A percentile compares a stretch with the other conserved stretches of the same genome.
Evolutionary conservation across 2,888 invertebrate species (phyloP).

Genomic region (Hirtodrosophila duncani): DNA sequence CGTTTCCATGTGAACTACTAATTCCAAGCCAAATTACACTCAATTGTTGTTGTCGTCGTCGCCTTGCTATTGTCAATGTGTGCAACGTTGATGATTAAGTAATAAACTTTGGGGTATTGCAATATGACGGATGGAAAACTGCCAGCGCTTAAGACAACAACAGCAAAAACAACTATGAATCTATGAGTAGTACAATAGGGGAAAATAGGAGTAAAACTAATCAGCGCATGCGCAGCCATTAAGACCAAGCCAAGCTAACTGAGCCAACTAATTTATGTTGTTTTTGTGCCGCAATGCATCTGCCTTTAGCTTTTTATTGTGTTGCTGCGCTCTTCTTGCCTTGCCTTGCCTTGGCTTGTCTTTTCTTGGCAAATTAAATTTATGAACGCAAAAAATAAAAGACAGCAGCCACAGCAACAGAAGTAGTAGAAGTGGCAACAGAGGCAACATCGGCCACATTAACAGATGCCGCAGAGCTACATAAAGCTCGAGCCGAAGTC

Average conservation of each 20-base stretch:
- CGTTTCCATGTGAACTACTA: slow-evolving; percentile 53
- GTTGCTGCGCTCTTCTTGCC: slow-evolving; percentile 13
- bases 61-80: slow-evolving; percentile 34
- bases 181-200: slow-evolving; percentile 36
- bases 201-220: slow-evolving; percentile 60
- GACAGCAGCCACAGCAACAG: slow-evolving; percentile 9
- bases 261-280: slow-evolving; percentile 37
- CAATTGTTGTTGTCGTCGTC: slow-evolving; percentile 40
- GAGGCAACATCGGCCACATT: slow-evolving; percentile 21
- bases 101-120: slow-evolving; percentile 52
- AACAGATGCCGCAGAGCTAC: slow-evolving; percentile 38
- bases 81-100: slow-evolving; percentile 47
- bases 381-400: slow-evolving; percentile 48
- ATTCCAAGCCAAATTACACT: slow-evolving; percentile 40
- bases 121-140: slow-evolving; percentile 38
- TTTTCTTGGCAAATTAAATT: slow-evolving; percentile 64
- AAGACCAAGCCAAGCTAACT: slow-evolving; percentile 43
- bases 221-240: slow-evolving; percentile 67
- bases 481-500: slow-evolving; percentile 7
- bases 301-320: slow-evolving; percentile 2
- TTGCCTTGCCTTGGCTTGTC: slow-evolving; percentile 31
- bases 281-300: no score
- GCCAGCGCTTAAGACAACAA: slow-evolving; percentile 17
- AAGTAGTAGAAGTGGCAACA: slow-evolving; percentile 11
- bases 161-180: not conserved